Conservation (phyloP, 2,888 invertebrate species). For the Patella pellucida region DNA sequence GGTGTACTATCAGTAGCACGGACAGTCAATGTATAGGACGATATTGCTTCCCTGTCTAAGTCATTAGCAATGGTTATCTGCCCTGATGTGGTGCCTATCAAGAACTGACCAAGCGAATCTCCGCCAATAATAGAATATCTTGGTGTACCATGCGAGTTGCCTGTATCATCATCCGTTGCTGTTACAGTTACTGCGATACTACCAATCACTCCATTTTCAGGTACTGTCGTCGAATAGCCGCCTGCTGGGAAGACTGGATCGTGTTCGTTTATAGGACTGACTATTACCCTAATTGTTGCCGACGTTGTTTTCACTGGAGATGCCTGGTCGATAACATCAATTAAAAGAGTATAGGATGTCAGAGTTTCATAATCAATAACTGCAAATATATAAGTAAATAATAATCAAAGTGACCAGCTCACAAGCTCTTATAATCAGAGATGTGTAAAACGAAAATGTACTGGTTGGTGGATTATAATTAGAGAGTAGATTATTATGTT, state of each 20-base stretch:
- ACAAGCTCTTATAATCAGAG: too few relatives aligned
- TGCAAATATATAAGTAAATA: slow-evolving; percentile 2
- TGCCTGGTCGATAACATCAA: slow-evolving; percentile 75
- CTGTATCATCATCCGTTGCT: slow-evolving; percentile 13
- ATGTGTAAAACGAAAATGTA: too few relatives aligned
- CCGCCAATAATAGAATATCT: slow-evolving; percentile 14
- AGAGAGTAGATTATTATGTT: too few relatives aligned
- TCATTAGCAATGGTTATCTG: neutral
- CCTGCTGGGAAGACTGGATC: slow-evolving; percentile 29
- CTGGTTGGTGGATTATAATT: too few relatives aligned
- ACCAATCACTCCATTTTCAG: slow-evolving; percentile 30
- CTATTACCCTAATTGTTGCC: slow-evolving; percentile 30
- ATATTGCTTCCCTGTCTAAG: slow-evolving; percentile 13
- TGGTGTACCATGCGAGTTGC: slow-evolving; percentile 12
- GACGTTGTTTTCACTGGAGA: slow-evolving; percentile 32
- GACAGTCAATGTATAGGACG: slow-evolving; percentile 34
- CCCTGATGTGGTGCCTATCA: neutral
- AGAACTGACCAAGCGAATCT: neutral
- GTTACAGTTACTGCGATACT: neutral
- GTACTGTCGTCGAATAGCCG: slow-evolving; percentile 30
- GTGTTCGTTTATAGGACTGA: slow-evolving; percentile 48
- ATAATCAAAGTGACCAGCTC: too few relatives aligned
- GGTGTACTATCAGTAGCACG: slow-evolving; percentile 42
- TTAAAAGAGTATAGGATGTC: slow-evolving; percentile 30
- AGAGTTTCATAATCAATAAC: slow-evolving; percentile 41